These are phyloP conservation scores for Gadus chalcogrammus DNA, from an alignment of 2,113 vertebrate genomes.

Conservation along the genomic window DNA sequence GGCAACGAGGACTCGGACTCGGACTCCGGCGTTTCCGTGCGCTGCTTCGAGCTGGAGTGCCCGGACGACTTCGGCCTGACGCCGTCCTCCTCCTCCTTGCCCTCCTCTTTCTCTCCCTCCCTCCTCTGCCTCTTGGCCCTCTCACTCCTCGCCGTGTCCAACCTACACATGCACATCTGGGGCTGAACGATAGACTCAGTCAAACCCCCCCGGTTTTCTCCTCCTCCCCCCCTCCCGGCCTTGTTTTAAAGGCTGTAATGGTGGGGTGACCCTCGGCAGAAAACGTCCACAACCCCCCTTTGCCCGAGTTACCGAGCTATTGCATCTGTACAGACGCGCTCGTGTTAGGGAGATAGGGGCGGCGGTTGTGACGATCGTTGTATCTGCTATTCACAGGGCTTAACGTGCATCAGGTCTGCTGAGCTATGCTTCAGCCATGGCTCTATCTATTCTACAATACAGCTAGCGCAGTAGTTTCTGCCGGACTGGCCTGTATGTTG, in stretches of 20 bases:
- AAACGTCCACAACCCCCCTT: constrained; percentile 59
- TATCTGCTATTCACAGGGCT: constrained; percentile 67
- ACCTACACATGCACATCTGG: constrained; percentile 61
- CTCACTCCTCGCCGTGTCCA: constrained; percentile 56
- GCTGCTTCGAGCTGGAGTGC: constrained; percentile 79
- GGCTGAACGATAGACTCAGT: constrained; percentile 65
- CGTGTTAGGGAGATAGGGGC: constrained; percentile 68
- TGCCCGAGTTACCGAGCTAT: constrained; percentile 56
- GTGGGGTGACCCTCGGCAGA: constrained; percentile 47
- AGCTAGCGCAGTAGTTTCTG: constrained; percentile 49
- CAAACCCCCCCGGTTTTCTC: constrained; percentile 5
- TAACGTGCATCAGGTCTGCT: constrained; percentile 65
- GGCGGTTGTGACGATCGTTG: constrained; percentile 46
- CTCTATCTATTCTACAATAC: constrained; percentile 41
- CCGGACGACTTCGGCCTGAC: constrained; percentile 72
- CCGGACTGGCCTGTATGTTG: constrained; percentile 51
- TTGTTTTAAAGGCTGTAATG: constrained; percentile 64
- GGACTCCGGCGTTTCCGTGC: constrained; percentile 68
- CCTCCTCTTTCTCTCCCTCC: constrained; percentile 43
- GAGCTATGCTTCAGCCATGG: constrained; percentile 53
- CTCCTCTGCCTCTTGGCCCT: constrained; percentile 55
- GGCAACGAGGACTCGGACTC: constrained; percentile 76
- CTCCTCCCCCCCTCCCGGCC: constrained; percentile 36
- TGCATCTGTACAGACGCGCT: constrained; percentile 59
- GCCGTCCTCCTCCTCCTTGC: constrained; percentile 64